Conservation (phyloP, 2,797 vertebrate species). For the Gallinago stenura region DNA sequence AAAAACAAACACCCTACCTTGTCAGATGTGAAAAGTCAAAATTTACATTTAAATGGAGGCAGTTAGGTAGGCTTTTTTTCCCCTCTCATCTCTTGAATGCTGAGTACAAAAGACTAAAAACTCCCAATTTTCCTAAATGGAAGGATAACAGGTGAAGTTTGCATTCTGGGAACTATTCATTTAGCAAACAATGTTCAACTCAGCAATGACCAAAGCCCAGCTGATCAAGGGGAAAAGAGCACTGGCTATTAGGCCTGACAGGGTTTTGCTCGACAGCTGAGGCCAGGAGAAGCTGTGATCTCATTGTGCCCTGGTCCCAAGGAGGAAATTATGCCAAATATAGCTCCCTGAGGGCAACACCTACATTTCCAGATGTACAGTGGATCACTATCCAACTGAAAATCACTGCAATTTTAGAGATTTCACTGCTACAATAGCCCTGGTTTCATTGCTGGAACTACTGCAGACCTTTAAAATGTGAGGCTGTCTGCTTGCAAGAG, state of each 20-base stretch:
- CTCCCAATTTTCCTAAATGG: conserved; percentile 61
- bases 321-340: conserved; percentile 9
- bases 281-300: conserved; percentile 32
- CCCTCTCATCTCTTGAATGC: conserved; percentile 27
- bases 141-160: conserved; percentile 55
- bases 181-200: conserved; percentile 38
- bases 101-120: conserved; percentile 57
- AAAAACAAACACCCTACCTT: conserved; percentile 61
- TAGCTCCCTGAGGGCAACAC: background rate
- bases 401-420: conserved; percentile 26
- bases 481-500: background rate
- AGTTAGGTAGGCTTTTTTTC: background rate
- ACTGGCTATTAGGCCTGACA: background rate
- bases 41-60: conserved; percentile 74
- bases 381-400: background rate
- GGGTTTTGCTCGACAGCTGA: conserved; percentile 45
- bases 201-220: conserved; percentile 8
- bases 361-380: conserved; percentile 24
- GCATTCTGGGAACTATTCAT: conserved; percentile 41
- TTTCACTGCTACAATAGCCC: background rate
- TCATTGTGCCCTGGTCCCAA: background rate
- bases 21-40: conserved; percentile 69
- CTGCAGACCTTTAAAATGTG: background rate
- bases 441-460: background rate
- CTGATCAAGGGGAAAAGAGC: conserved; percentile 41